Evolutionary conservation across 30 jellyfish, hydroid and myxozoan genomes (phyloP).

Genomic region (Turritopsis rubra): DNA sequence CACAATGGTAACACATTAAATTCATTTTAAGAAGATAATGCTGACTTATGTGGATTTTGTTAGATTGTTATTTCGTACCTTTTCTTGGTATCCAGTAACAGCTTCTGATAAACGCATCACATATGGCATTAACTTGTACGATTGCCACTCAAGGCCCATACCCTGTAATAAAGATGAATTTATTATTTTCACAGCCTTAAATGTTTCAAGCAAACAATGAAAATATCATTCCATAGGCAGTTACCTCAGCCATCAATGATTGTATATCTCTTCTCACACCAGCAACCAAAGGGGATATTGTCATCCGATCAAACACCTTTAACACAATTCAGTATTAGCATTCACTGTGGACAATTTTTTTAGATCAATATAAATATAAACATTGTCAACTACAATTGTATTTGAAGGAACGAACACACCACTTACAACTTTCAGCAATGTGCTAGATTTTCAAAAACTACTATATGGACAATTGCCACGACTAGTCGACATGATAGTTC

Average conservation of each 20-base stretch:
- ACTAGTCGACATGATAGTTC: too few relatives aligned
- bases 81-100: slow-evolving; percentile 85
- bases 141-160: slow-evolving; percentile 85
- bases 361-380: too few relatives aligned
- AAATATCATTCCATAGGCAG: background rate
- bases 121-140: slow-evolving; percentile 95
- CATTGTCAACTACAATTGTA: background rate
- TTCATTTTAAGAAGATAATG: background rate
- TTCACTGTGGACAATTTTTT: too few relatives aligned
- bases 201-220: background rate
- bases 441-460: background rate
- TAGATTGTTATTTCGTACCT: slow-evolving; percentile 32
- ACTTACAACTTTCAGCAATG: background rate
- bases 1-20: slow-evolving; percentile 35
- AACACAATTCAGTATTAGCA: background rate
- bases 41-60: slow-evolving; percentile 16
- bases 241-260: slow-evolving; percentile 71
- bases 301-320: slow-evolving; percentile 45
- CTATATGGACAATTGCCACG: slow-evolving; percentile 10
- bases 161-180: slow-evolving; percentile 42
- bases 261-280: slow-evolving; percentile 85
- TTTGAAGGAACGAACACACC: slow-evolving; percentile 13
- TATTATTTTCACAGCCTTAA: background rate
- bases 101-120: slow-evolving; percentile 89
- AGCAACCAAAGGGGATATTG: slow-evolving; percentile 90